phyloP scores from a whole-genome alignment of 2,888 invertebrate genomes.

The Tachystola acroxantha region DNA sequence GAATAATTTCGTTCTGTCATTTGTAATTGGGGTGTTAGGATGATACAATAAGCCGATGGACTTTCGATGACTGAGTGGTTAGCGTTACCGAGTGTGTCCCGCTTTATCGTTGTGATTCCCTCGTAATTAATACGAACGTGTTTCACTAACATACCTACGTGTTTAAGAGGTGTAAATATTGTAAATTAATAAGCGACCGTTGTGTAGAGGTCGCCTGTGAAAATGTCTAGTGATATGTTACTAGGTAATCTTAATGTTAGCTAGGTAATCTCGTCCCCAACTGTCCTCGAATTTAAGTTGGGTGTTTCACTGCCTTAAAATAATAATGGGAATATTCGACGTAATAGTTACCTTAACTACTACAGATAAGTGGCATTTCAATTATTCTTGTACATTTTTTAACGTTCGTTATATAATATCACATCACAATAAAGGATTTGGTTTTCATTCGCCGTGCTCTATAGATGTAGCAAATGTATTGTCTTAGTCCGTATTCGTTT shows the following conservation, averaged over 20 bases:
- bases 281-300: conserved; percentile 75
- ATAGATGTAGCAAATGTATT: neutral
- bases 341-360: conserved; percentile 69
- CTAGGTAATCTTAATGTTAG: conserved; percentile 71
- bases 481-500: neutral
- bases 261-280: conserved; percentile 77
- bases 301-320: conserved; percentile 78
- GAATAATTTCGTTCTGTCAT: conserved; percentile 60
- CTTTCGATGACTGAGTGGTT: conserved; percentile 71
- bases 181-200: conserved; percentile 70
- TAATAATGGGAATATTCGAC: conserved; percentile 59
- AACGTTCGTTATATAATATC: conserved; percentile 36
- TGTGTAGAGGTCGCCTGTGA: conserved; percentile 70
- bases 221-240: conserved; percentile 73
- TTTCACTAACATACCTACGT: conserved; percentile 51
- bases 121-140: conserved; percentile 36
- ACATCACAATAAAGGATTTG: conserved; percentile 20
- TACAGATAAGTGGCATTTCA: conserved; percentile 67
- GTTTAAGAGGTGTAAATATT: conserved; percentile 74
- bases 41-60: conserved; percentile 70
- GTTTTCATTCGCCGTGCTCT: conserved; percentile 21
- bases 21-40: conserved; percentile 65
- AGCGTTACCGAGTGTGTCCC: conserved; percentile 50
- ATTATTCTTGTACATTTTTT: conserved; percentile 47
- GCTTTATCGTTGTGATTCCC: conserved; percentile 57